A percentile compares a stretch with the other conserved stretches of the same genome.
Conservation (phyloP, 2,113 vertebrate genomes). For the Chelonoidis abingdonii region DNA sequence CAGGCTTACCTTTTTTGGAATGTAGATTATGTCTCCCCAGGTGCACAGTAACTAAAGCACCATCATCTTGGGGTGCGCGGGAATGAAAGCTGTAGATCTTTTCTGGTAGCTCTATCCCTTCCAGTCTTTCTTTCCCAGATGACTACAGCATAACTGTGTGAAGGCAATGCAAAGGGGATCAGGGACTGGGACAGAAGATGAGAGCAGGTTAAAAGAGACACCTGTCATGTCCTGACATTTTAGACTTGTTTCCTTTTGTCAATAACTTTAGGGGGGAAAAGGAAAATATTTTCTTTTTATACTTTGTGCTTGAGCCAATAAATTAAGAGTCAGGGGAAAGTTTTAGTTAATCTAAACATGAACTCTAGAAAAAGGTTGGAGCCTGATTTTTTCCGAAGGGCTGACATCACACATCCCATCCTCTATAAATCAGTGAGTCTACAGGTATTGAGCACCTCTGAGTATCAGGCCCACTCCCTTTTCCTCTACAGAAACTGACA, state of each 20-base stretch:
- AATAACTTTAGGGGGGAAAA: background rate
- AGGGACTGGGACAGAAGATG: background rate
- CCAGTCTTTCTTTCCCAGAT: background rate
- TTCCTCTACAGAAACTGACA: background rate
- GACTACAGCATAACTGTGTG: fast-evolving
- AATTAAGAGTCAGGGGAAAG: background rate
- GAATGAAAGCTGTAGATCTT: background rate
- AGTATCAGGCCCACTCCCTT: background rate
- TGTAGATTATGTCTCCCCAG: slow-evolving; percentile 8
- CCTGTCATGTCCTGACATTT: background rate
- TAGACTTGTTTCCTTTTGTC: background rate
- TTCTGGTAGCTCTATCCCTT: background rate
- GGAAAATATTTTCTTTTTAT: background rate
- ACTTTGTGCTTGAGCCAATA: background rate
- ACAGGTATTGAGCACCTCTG: background rate
- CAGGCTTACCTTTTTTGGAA: background rate
- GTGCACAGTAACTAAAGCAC: background rate
- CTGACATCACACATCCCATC: background rate
- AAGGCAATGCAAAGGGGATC: background rate
- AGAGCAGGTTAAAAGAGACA: background rate
- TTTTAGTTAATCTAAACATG: background rate
- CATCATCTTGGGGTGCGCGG: background rate
- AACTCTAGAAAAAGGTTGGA: background rate
- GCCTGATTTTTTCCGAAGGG: background rate
- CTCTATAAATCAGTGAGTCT: background rate